Percentiles rank a stretch among this genome's conserved stretches.
phyloP scores from a whole-genome alignment of 53 echinoderm and acorn worm genomes.

The Luidia sarsii region DNA sequence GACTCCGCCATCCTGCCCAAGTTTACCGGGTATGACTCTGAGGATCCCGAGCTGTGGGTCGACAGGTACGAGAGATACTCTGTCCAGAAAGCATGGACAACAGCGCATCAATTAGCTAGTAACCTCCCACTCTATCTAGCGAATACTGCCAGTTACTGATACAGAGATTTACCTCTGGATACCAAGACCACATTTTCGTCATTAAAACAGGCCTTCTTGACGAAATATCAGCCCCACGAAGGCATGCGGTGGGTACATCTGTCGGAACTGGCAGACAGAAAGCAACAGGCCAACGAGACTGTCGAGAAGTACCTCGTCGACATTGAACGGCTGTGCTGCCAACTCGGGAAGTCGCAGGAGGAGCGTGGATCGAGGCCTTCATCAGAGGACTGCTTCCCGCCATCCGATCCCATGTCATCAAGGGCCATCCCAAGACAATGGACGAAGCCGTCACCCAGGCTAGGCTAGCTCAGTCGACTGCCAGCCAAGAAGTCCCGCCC shows the following conservation, averaged over 20 bases:
- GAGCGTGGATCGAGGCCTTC: conserved; percentile 15
- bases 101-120: too few species aligned
- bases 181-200: background rate
- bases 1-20: too few species aligned
- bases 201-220: conserved; percentile 12
- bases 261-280: conserved; percentile 19
- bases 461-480: conserved; percentile 19
- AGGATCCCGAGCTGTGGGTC: too few species aligned
- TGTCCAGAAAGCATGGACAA: too few species aligned
- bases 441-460: conserved; percentile 30
- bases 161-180: too few species aligned
- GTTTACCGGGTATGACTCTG: too few species aligned
- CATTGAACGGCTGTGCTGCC: conserved; percentile 17
- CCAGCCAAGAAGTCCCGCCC: background rate
- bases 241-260: conserved; percentile 12
- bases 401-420: conserved; percentile 23
- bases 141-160: too few species aligned
- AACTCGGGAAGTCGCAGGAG: background rate
- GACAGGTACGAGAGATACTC: too few species aligned
- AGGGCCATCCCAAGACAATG: background rate
- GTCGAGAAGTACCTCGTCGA: conserved; percentile 25
- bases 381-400: conserved; percentile 27
- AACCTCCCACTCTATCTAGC: too few species aligned
- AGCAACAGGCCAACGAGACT: conserved; percentile 16
- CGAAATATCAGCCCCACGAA: conserved; percentile 35